Evolutionary conservation across 2,888 invertebrate species (phyloP), one percentile per base, ranked within the genome.

Genomic region (Erebia palarica): DNA sequence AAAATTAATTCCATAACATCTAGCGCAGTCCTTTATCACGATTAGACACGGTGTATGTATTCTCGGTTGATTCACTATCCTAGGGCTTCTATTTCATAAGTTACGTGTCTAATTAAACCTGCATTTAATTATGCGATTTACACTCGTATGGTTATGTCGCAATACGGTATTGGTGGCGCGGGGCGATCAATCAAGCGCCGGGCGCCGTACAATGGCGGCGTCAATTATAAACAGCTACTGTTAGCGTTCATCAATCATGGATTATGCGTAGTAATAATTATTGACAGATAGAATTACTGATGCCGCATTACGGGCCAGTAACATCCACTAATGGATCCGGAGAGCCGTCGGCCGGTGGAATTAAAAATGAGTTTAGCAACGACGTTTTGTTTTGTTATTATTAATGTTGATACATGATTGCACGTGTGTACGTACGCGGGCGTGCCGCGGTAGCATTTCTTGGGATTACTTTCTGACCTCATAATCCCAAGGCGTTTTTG

Each of bases 141-240:
- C 65, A 57, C 49, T 55, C 53, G 60, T 61, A 67, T 77, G 76
- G 77, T 73, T 72, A 75, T 76, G 21, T 58, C 68, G 79, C 74
- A 78, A 79, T 64, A 69, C 68, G 70, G 74, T 73, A 75, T 76
- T 73, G 69, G 69, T 71, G 70, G 58, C 72, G 69, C 65, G 69
- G 77, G 79, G 77, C 83, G 81, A 87, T 89, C 84, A 83, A 86
- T 90, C 88, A 87, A 78, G 76, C 75, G 74, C 74, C 77, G 75
- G 77, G 78, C 78, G 79, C 77, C 77, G 71, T 77, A 90, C 89
- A 90, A 91, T 89, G 79, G 84, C 76, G 68, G 81, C 84, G 84
- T 87, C 89, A 87, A 90, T 91, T 90, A 88, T 82, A 80, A 77
- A 78, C 76, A 78, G 86, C 91, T 91, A 88, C 92, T 84, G 91